phyloP scores from a whole-genome alignment of 1,140 invertebrate genomes.

The Drosophila sulfurigaster region DNA sequence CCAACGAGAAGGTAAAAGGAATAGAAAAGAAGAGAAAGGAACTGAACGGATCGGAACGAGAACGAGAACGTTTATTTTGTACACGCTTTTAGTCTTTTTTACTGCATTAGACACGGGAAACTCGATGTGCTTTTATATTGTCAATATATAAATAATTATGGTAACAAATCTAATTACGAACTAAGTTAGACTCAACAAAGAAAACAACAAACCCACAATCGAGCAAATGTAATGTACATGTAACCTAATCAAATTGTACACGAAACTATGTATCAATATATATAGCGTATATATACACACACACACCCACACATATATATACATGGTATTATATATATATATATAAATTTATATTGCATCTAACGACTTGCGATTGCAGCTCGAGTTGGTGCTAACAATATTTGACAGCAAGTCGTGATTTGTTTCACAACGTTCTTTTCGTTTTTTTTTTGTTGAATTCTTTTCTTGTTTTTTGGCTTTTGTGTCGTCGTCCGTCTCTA shows the following conservation, averaged over 20 bases:
- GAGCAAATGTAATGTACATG: slow-evolving; percentile 12
- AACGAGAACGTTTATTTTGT: slow-evolving; percentile 9
- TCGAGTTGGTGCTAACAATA: not conserved
- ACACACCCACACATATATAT: slow-evolving; percentile 24
- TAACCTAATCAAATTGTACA: slow-evolving; percentile 22
- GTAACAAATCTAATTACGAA: not conserved
- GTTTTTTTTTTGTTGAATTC: too few species aligned
- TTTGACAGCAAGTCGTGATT: not conserved
- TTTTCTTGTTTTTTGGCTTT: not conserved
- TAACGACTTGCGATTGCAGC: not conserved
- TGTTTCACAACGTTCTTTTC: not conserved
- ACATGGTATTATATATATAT: slow-evolving; percentile 14
- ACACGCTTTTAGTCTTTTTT: slow-evolving; percentile 8
- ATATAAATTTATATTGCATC: not conserved
- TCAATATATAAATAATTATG: slow-evolving; percentile 13
- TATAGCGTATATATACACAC: slow-evolving; percentile 6
- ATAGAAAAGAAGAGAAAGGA: too few species aligned
- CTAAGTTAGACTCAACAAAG: slow-evolving; percentile 3
- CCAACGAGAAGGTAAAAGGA: too few species aligned
- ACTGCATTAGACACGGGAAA: slow-evolving; percentile 31
- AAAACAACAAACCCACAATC: not conserved
- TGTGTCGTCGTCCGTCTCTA: slow-evolving; percentile 2
- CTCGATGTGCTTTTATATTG: slow-evolving; percentile 29
- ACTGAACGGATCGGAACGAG: not conserved
- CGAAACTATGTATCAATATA: slow-evolving; percentile 20